A percentile compares a stretch with the other conserved stretches of the same genome.
These are phyloP conservation scores for Cydia splendana DNA, from an alignment of 1,140 invertebrate genomes.

Conservation along the genomic window DNA sequence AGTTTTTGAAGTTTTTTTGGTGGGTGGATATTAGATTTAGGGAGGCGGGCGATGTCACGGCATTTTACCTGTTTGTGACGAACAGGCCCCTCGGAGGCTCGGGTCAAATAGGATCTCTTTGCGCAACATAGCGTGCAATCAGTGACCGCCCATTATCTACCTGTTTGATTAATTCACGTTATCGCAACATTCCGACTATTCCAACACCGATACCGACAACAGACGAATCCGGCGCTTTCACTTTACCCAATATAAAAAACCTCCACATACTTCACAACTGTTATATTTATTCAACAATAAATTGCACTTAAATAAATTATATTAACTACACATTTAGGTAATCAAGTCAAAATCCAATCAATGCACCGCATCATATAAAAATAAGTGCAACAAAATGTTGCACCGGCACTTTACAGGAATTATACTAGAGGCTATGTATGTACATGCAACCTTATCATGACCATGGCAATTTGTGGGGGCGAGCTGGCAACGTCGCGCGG, in stretches of 20 bases:
- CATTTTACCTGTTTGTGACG: not conserved
- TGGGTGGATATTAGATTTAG: not conserved
- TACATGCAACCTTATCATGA: slow-evolving; percentile 41
- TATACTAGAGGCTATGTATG: slow-evolving; percentile 40
- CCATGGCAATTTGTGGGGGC: slow-evolving; percentile 36
- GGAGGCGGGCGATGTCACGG: not conserved
- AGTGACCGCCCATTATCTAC: slow-evolving; percentile 7
- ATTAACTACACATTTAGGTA: slow-evolving; percentile 70
- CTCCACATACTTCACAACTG: slow-evolving; percentile 35
- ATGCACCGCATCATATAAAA: slow-evolving; percentile 44
- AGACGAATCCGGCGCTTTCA: slow-evolving; percentile 14
- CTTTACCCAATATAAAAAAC: not conserved
- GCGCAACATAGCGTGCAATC: not conserved
- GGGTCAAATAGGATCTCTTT: not conserved
- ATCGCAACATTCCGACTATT: not conserved
- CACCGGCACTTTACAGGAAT: slow-evolving; percentile 35
- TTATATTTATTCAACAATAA: slow-evolving; percentile 65
- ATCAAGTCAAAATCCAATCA: slow-evolving; percentile 60
- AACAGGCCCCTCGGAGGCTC: not conserved
- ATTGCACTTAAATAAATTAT: slow-evolving; percentile 69
- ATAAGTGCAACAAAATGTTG: slow-evolving; percentile 46
- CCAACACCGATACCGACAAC: not conserved
- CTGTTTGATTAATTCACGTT: slow-evolving; percentile 23
- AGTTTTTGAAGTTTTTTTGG: not conserved
- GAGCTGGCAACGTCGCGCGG: slow-evolving; percentile 40